A percentile compares a stretch with the other conserved stretches of the same genome.
Conservation (phyloP, 1,140 invertebrate species). For the Brachionus manjavacas region DNA sequence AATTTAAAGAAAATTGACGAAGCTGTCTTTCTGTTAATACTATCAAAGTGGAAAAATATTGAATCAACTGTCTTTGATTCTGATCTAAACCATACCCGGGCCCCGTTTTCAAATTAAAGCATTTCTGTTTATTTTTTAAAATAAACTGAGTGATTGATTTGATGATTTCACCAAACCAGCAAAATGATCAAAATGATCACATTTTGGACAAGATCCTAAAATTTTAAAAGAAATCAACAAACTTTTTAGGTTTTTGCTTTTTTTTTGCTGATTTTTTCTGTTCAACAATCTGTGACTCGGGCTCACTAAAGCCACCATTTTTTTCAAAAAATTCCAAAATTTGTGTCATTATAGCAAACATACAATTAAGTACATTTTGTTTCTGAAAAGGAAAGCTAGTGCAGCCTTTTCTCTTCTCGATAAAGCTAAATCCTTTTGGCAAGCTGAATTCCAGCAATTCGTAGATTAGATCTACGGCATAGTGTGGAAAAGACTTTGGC, state of each 20-base stretch:
- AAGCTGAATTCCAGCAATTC: slow-evolving; percentile 64
- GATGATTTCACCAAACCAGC: too few relatives aligned
- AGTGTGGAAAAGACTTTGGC: slow-evolving; percentile 52
- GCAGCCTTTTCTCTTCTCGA: not conserved
- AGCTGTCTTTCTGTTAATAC: too few relatives aligned
- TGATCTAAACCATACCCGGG: too few relatives aligned
- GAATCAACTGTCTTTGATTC: too few relatives aligned
- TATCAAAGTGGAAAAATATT: too few relatives aligned
- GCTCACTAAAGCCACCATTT: slow-evolving; percentile 22
- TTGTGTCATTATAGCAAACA: slow-evolving; percentile 14
- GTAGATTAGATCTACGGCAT: slow-evolving; percentile 59
- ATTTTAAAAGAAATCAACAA: too few relatives aligned
- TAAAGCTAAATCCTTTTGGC: slow-evolving; percentile 58
- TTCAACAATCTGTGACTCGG: not conserved
- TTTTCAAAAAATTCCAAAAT: slow-evolving; percentile 39
- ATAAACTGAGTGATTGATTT: too few relatives aligned
- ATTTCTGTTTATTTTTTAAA: too few relatives aligned
- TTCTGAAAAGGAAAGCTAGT: slow-evolving; percentile 30
- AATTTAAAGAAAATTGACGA: too few relatives aligned
- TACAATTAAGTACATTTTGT: slow-evolving; percentile 41
- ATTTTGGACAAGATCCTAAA: too few relatives aligned
- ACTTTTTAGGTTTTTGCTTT: not conserved
- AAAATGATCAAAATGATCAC: too few relatives aligned
- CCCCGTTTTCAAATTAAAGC: too few relatives aligned
- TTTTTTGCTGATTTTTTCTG: slow-evolving; percentile 22